phyloP scores from a whole-genome alignment of 2,888 invertebrate species.

The Coelinius sp. region DNA sequence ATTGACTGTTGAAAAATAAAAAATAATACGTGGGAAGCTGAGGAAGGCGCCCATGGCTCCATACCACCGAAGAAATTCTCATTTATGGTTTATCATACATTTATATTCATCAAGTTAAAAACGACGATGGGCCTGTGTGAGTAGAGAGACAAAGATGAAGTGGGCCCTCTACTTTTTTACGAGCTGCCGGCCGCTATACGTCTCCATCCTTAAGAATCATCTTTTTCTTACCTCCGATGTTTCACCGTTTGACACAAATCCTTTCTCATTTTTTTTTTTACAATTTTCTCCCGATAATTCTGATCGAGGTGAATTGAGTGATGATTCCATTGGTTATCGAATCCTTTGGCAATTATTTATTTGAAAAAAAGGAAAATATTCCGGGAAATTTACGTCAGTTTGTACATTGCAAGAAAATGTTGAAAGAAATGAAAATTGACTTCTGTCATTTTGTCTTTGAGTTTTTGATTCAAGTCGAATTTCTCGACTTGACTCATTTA shows the following conservation, averaged over 20 bases:
- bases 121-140: not conserved
- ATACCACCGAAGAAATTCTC: conserved; percentile 50
- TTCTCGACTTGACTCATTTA: no score
- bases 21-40: conserved; percentile 40
- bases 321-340: conserved; percentile 1
- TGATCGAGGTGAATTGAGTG: conserved; percentile 13
- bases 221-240: conserved; percentile 22
- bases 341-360: not conserved
- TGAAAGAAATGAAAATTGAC: no score
- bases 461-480: no score
- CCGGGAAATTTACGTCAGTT: no score
- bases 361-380: not conserved
- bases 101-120: conserved; percentile 49
- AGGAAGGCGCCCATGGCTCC: conserved; percentile 28
- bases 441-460: no score
- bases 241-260: conserved; percentile 18
- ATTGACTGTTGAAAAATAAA: conserved; percentile 11
- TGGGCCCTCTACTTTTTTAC: conserved; percentile 35
- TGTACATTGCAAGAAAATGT: no score
- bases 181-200: conserved; percentile 42
- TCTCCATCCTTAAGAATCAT: conserved; percentile 49
- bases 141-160: conserved; percentile 22
- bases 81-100: conserved; percentile 54
- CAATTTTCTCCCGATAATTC: not conserved
- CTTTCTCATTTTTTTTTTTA: not conserved